phyloP scores from a whole-genome alignment of 2,888 invertebrate species.

The Altica lythri region DNA sequence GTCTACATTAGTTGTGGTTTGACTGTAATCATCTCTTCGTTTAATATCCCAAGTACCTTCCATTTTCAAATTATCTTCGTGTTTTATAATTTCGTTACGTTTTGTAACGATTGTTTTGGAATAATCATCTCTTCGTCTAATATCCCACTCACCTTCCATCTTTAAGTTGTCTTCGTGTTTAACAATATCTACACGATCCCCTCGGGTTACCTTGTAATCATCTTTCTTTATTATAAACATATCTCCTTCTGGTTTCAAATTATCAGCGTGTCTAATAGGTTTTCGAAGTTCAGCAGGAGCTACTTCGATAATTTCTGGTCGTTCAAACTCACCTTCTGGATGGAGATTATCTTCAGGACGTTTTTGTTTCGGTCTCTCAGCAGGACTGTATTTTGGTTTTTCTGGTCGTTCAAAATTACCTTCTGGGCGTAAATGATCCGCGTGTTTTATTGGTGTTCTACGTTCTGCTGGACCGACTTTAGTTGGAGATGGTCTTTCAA shows the following conservation, averaged over 20 bases:
- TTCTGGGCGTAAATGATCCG: constrained; percentile 67
- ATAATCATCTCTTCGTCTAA: constrained; percentile 57
- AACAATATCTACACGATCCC: constrained; percentile 62
- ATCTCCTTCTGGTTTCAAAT: constrained; percentile 61
- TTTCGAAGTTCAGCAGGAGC: constrained; percentile 65
- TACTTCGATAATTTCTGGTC: constrained; percentile 47
- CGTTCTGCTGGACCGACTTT: constrained; percentile 57
- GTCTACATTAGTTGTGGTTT: constrained; percentile 59
- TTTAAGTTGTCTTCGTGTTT: constrained; percentile 58
- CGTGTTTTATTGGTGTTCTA: constrained; percentile 60
- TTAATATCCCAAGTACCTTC: constrained; percentile 52
- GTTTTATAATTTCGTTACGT: constrained; percentile 64
- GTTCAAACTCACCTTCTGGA: constrained; percentile 62
- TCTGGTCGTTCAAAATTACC: constrained; percentile 63
- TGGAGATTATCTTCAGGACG: constrained; percentile 61
- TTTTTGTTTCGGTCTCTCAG: constrained; percentile 60
- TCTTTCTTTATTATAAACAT: constrained; percentile 15
- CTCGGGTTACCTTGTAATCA: constrained; percentile 47
- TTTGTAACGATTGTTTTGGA: constrained; percentile 62
- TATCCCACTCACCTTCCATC: constrained; percentile 62
- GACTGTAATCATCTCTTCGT: constrained; percentile 61
- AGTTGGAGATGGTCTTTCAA: constrained; percentile 53
- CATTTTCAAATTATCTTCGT: constrained; percentile 69
- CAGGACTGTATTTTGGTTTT: constrained; percentile 54
- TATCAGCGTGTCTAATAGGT: constrained; percentile 59